Base-by-base conservation (phyloP, 2,797 vertebrate genomes). In the Cossypha caffra region DNA sequence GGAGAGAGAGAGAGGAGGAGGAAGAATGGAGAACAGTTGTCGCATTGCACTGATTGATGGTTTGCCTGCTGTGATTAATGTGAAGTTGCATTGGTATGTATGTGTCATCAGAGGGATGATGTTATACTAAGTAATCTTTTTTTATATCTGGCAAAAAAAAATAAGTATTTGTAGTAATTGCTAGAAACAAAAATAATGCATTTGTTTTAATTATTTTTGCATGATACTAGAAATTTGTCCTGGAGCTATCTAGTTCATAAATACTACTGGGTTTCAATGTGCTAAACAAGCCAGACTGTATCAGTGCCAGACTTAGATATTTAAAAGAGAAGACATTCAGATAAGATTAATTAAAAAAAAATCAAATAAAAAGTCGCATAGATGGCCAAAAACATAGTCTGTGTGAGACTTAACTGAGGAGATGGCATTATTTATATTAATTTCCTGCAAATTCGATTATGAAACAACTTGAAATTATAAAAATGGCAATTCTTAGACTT, bases 21-120 rank as follows among this genome's bases (percentile, higher is more conserved):
- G 62, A 81, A 62, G 45, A 82, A 45, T 74, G 57, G 42, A 83
- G 82, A 86, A 29, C 9, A 71, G 45, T 90, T 95, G 90, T 89
- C 87, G 72, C 61, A 61, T 72, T 64, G 58, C 61, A 50, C 42
- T 90, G 93, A 95, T 94, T 89, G 85, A 90, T 90, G 35, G 52
- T 71, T 88, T 91, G 82, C 66, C 69, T 92, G 1, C 77, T 74
- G 81, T 89, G 88, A 85, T 92, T 93, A 87, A 93, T 87, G 50
- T 76, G 43, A 85, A 82, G 52, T 68, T 90, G n/a, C 64, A 86
- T 43, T 92, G 86, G 25, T 77, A 33, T 25, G 28, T 74, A 33
- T 89, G 76, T 94, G 85, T 93, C 84, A 93, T 86, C 58, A 51
- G 20, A 64, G 35, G 42, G 19, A 38, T 86, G 68, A 42, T 95